Percentiles rank a stretch among this genome's conserved stretches.
These are phyloP conservation scores for Syrphus vitripennis DNA, from an alignment of 2,888 invertebrate genomes.

Conservation along the genomic window DNA sequence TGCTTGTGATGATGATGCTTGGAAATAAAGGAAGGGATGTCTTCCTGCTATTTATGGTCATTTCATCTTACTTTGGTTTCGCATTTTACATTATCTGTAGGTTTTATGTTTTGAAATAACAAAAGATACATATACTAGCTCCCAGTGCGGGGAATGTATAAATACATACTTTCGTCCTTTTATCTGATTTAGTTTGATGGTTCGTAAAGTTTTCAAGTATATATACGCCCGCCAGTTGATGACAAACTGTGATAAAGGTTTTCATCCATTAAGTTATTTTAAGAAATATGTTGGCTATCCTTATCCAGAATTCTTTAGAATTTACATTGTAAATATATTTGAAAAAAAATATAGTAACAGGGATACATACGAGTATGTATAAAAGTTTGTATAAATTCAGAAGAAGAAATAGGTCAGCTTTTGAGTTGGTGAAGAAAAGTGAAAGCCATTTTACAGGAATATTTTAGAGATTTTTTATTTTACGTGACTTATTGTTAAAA, in stretches of 20 bases:
- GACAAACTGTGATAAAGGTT: slow-evolving; percentile 37
- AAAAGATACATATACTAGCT: background rate
- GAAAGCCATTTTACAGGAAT: no score
- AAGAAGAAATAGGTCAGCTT: no score
- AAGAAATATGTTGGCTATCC: background rate
- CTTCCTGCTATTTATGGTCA: slow-evolving; percentile 22
- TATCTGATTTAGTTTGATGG: slow-evolving; percentile 49
- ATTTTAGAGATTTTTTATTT: no score
- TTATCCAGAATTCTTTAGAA: background rate
- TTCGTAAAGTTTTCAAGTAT: slow-evolving; percentile 42
- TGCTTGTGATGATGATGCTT: background rate
- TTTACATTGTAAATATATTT: no score
- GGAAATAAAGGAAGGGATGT: background rate
- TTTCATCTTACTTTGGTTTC: slow-evolving; percentile 43
- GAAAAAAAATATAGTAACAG: no score
- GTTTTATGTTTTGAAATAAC: background rate
- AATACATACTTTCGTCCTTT: slow-evolving; percentile 26
- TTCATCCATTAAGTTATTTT: slow-evolving; percentile 12
- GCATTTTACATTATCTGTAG: slow-evolving; percentile 38
- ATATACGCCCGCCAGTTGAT: background rate
- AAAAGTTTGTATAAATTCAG: no score
- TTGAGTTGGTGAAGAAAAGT: no score
- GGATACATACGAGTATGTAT: no score
- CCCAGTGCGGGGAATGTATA: background rate
- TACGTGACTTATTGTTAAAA: no score